Evolutionary conservation across 1,140 invertebrate species (phyloP).

Genomic region (Drosophila jambulina): DNA sequence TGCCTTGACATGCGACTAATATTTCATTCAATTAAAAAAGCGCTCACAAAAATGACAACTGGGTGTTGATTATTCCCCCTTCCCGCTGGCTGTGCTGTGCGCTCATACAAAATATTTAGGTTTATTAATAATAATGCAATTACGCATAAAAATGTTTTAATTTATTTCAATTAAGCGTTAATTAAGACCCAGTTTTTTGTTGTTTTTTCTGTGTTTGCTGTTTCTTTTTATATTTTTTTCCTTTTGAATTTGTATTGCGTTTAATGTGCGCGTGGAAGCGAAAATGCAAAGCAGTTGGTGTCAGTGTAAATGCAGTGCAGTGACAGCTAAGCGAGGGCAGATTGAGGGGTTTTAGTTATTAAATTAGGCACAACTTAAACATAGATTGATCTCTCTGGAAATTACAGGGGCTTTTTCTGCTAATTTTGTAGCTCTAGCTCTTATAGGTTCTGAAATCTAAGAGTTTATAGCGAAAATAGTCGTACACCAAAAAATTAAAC

Average conservation of each 20-base stretch:
- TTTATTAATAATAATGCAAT: constrained; percentile 85
- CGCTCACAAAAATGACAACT: constrained; percentile 51
- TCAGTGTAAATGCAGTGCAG: constrained; percentile 10
- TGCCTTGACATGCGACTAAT: constrained; percentile 66
- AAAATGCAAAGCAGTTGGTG: constrained; percentile 43
- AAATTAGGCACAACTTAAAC: too few species aligned
- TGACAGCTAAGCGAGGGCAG: constrained; percentile 10
- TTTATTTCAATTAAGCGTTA: constrained; percentile 84
- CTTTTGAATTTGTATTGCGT: background rate
- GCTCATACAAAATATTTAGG: constrained; percentile 76
- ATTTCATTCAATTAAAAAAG: constrained; percentile 80
- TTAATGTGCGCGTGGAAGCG: constrained; percentile 44
- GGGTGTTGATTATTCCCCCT: constrained; percentile 37
- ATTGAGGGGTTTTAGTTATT: background rate
- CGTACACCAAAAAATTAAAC: too few species aligned
- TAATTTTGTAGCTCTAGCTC: background rate
- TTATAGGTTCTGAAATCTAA: background rate
- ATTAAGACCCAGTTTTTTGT: constrained; percentile 64
- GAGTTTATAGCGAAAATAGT: background rate
- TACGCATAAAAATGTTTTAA: constrained; percentile 85
- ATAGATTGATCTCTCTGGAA: background rate
- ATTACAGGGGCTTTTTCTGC: background rate
- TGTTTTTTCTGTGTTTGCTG: constrained; percentile 11
- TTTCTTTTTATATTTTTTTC: constrained; percentile 7
- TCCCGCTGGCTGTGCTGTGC: background rate